phyloP scores from a whole-genome alignment of 92 coral and sea anemone genomes.

The Epizoanthus stellaris region DNA sequence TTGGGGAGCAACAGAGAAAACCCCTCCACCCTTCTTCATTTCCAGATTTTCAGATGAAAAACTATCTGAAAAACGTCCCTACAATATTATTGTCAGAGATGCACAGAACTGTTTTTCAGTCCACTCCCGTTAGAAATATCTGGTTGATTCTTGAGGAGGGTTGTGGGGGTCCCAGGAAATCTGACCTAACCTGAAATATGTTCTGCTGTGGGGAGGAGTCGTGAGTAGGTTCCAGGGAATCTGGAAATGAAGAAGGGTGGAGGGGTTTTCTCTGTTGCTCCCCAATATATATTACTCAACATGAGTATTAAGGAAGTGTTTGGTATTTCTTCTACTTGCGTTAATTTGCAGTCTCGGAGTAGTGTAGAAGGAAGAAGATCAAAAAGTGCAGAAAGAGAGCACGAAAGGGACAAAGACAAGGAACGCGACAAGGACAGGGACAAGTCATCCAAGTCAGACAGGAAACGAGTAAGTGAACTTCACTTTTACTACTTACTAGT shows the following conservation, averaged over 20 bases:
- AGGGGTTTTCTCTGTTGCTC: neutral
- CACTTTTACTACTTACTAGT: neutral
- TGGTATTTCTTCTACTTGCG: neutral
- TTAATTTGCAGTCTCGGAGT: constrained; percentile 31
- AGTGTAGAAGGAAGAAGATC: constrained; percentile 71
- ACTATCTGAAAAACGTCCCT: no score
- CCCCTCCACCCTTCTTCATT: no score
- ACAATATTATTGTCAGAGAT: no score
- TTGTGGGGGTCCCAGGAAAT: no score
- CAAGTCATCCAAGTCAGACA: constrained; percentile 67
- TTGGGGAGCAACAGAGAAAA: neutral
- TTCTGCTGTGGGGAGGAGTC: no score
- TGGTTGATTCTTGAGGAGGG: no score
- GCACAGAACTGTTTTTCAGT: no score
- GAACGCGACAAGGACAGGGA: constrained; percentile 74
- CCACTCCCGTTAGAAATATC: no score
- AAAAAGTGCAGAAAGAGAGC: constrained; percentile 73
- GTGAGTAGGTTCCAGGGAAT: no score
- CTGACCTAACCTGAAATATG: no score
- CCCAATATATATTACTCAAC: neutral
- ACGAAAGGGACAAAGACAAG: constrained; percentile 58
- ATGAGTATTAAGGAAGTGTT: neutral
- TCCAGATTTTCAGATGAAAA: no score
- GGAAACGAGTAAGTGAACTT: constrained; percentile 78
- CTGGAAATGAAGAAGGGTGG: no score